phyloP scores from a whole-genome alignment of 2,797 vertebrate species.

The Rousettus madagascariensis region DNA sequence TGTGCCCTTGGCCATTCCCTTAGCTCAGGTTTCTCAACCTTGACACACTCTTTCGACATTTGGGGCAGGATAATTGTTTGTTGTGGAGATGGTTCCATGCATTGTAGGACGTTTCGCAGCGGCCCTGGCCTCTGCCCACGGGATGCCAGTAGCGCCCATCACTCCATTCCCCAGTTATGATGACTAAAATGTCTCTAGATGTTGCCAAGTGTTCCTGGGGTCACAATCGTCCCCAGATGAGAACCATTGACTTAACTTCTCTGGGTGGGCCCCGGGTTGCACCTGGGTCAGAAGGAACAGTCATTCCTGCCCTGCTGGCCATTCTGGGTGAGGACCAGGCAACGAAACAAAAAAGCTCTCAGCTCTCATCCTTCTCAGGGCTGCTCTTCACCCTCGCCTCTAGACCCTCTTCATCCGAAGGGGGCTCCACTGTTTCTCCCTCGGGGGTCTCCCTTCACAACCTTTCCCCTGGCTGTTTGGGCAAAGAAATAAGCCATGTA shows the following conservation, averaged over 20 bases:
- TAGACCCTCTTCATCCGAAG: neutral
- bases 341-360: neutral
- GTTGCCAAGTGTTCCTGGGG: neutral
- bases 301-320: neutral
- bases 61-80: neutral
- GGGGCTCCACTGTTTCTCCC: neutral
- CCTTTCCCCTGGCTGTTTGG: neutral
- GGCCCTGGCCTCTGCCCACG: neutral
- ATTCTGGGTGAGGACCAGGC: neutral
- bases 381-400: neutral
- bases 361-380: rapidly evolving
- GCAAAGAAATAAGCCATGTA: neutral
- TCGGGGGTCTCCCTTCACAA: neutral
- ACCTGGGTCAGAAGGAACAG: neutral
- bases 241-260: neutral
- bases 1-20: neutral
- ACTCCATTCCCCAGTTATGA: neutral
- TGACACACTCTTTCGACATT: neutral
- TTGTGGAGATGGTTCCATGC: neutral
- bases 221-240: rapidly evolving
- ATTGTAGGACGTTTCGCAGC: neutral
- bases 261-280: neutral
- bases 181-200: neutral
- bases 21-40: neutral
- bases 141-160: neutral